Evolutionary conservation across 1,140 invertebrate genomes (phyloP).

Genomic region (Lycorma delicatula): DNA sequence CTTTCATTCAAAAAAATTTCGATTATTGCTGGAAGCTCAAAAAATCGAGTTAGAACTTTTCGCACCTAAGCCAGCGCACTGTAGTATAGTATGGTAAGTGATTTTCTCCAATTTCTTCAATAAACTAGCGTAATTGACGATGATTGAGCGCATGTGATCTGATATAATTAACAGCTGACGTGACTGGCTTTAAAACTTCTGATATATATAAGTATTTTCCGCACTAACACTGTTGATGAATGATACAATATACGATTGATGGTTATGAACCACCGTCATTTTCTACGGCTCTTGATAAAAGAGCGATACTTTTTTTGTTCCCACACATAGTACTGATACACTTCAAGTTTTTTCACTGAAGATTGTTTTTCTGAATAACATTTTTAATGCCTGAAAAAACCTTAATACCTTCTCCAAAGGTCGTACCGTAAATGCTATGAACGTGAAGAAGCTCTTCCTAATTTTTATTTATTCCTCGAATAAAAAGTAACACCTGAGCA

Average conservation of each 20-base stretch:
- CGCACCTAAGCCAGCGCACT: background rate
- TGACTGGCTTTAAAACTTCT: slow-evolving; percentile 20
- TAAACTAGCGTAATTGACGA: slow-evolving; percentile 25
- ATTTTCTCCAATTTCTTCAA: slow-evolving; percentile 23
- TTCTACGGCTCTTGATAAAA: too few relatives aligned
- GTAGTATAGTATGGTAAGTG: background rate
- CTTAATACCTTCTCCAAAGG: slow-evolving; percentile 13
- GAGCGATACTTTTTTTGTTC: slow-evolving; percentile 28
- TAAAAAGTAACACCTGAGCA: slow-evolving; percentile 29
- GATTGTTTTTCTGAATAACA: slow-evolving; percentile 25
- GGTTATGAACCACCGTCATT: too few relatives aligned
- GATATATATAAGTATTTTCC: slow-evolving; percentile 20
- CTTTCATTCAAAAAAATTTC: slow-evolving; percentile 19
- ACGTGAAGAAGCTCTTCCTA: slow-evolving; percentile 28
- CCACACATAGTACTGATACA: slow-evolving; percentile 28
- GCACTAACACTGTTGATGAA: slow-evolving; percentile 20
- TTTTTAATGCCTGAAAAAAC: slow-evolving; percentile 28
- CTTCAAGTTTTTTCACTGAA: slow-evolving; percentile 28
- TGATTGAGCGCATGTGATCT: slow-evolving; percentile 26
- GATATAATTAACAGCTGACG: slow-evolving; percentile 22
- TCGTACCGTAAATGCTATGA: slow-evolving; percentile 22
- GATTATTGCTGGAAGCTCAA: slow-evolving; percentile 13
- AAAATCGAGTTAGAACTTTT: background rate
- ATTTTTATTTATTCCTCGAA: slow-evolving; percentile 30
- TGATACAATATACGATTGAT: slow-evolving; percentile 23